These are phyloP conservation scores for Phortica magna DNA, from an alignment of 2,888 invertebrate genomes.

Conservation along the genomic window DNA sequence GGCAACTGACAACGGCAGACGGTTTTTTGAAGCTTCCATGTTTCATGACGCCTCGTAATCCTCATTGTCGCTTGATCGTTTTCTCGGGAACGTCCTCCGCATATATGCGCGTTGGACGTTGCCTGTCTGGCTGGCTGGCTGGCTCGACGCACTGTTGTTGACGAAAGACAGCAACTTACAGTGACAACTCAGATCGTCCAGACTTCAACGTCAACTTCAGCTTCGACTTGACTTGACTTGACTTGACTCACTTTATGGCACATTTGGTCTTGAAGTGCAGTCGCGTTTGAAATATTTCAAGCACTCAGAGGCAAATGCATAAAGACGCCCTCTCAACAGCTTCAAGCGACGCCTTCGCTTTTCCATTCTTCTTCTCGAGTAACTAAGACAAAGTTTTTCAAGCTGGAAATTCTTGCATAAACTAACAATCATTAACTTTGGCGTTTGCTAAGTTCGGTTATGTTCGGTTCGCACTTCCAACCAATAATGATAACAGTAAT, in stretches of 20 bases:
- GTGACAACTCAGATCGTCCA: constrained; percentile 9
- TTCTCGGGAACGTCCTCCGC: too few relatives aligned
- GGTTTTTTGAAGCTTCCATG: constrained; percentile 2
- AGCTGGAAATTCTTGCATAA: constrained; percentile 48
- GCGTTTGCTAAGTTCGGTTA: constrained; percentile 7
- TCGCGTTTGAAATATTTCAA: constrained; percentile 27
- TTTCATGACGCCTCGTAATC: not conserved
- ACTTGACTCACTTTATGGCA: constrained; percentile 40
- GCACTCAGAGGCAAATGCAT: constrained; percentile 26
- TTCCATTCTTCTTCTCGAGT: constrained; percentile 12
- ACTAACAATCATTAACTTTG: constrained; percentile 60
- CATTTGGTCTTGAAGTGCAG: constrained; percentile 36
- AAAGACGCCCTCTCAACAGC: too few relatives aligned
- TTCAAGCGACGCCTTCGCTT: not conserved
- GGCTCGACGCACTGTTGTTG: constrained; percentile 6
- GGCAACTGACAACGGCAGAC: constrained; percentile 17
- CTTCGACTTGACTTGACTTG: constrained; percentile 23
- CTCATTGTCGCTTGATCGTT: not conserved
- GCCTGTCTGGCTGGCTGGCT: constrained; percentile 20
- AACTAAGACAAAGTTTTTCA: not conserved
- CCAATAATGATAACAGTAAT: not conserved
- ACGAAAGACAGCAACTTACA: constrained; percentile 30
- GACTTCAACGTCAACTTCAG: constrained; percentile 24
- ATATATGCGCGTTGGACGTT: not conserved
- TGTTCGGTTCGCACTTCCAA: not conserved